phyloP scores from a whole-genome alignment of 1,140 invertebrate genomes.

The Drosophila equinoxialis region DNA sequence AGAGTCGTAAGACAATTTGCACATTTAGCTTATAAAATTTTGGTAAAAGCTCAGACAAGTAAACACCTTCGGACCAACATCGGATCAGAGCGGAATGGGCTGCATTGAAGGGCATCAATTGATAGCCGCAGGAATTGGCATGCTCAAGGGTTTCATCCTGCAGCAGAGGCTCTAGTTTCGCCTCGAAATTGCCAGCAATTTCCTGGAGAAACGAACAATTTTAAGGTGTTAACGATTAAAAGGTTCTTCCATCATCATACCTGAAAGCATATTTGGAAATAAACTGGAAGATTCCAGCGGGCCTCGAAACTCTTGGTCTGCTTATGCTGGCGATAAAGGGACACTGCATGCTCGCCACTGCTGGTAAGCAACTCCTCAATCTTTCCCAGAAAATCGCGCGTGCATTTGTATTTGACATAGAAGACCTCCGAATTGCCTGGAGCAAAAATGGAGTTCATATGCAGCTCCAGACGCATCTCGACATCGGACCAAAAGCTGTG shows the following conservation, averaged over 20 bases:
- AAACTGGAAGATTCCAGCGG: conserved; percentile 96
- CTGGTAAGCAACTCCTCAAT: conserved; percentile 88
- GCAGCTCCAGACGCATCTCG: conserved; percentile 89
- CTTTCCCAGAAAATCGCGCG: conserved; percentile 90
- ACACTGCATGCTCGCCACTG: conserved; percentile 81
- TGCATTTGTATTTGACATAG: conserved; percentile 91
- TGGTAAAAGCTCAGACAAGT: conserved; percentile 88
- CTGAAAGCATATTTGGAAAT: conserved; percentile 97
- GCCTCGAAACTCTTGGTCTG: conserved; percentile 90
- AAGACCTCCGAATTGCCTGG: conserved; percentile 95
- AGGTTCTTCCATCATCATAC: conserved; percentile 21
- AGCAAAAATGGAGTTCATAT: conserved; percentile 92
- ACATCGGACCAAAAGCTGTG: conserved; percentile 96
- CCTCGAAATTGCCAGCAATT: conserved; percentile 88
- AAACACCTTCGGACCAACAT: conserved; percentile 91
- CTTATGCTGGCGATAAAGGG: conserved; percentile 85
- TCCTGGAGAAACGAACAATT: conserved; percentile 83
- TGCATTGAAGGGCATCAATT: conserved; percentile 64
- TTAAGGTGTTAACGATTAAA: not conserved
- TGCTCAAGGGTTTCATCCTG: conserved; percentile 41
- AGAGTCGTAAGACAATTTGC: conserved; percentile 91
- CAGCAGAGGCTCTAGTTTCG: conserved; percentile 62
- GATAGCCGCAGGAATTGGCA: conserved; percentile 30
- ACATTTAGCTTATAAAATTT: conserved; percentile 95
- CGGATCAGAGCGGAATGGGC: conserved; percentile 83